Conservation (phyloP, 2,888 invertebrate species). For the Oxytorus armatus region DNA sequence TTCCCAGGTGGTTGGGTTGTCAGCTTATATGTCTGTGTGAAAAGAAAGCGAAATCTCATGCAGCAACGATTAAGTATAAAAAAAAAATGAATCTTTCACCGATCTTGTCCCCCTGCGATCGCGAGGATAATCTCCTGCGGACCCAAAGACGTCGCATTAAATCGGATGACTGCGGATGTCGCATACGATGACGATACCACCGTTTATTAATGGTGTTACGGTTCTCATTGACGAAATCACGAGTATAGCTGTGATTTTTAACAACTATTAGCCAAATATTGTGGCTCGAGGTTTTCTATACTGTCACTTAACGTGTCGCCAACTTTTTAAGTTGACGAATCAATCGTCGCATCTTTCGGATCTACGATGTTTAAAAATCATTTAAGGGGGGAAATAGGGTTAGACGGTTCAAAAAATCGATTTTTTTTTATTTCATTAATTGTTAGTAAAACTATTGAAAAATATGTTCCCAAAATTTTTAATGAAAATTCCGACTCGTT, state of each 20-base stretch:
- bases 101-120: constrained; percentile 37
- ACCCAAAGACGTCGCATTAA: constrained; percentile 36
- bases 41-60: constrained; percentile 75
- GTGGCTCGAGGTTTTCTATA: neutral
- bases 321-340: neutral
- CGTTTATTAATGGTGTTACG: constrained; percentile 73
- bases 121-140: constrained; percentile 39
- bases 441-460: too few species aligned
- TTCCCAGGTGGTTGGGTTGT: constrained; percentile 74
- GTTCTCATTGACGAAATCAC: constrained; percentile 62
- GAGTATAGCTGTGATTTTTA: neutral
- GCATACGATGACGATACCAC: constrained; percentile 76
- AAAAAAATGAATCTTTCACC: constrained; percentile 29
- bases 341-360: constrained; percentile 2
- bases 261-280: neutral
- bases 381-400: too few species aligned
- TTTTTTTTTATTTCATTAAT: too few species aligned
- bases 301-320: constrained; percentile 3
- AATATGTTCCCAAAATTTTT: too few species aligned
- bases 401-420: too few species aligned
- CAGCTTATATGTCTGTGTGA: constrained; percentile 56
- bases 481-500: too few species aligned
- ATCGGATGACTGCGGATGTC: constrained; percentile 51
- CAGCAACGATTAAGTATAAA: constrained; percentile 74
- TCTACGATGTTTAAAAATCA: too few species aligned